phyloP scores from a whole-genome alignment of 92 coral and sea anemone genomes.

The Palythoa heliodiscus region DNA sequence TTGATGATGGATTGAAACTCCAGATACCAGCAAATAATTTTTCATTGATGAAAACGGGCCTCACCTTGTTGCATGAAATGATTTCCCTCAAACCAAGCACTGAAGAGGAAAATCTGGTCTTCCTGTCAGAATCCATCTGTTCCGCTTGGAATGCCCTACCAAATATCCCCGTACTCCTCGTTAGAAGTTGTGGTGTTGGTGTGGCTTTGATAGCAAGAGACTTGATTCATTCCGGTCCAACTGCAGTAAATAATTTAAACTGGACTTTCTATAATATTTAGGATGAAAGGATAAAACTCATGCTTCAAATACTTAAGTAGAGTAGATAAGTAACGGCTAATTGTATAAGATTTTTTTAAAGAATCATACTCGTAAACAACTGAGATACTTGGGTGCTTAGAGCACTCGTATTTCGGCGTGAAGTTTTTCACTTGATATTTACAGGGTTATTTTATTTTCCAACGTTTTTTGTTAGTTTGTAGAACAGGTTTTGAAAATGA shows the following conservation, averaged over 20 bases:
- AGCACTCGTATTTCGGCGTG: too few species aligned
- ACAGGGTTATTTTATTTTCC: slow-evolving; percentile 23
- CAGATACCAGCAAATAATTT: not conserved
- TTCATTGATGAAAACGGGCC: slow-evolving; percentile 1
- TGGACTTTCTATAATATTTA: not conserved
- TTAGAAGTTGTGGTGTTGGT: not conserved
- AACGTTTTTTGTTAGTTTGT: not conserved
- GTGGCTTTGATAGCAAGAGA: slow-evolving; percentile 11
- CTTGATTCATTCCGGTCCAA: slow-evolving; percentile 8
- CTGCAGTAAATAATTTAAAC: slow-evolving; percentile 13
- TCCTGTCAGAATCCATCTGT: not conserved
- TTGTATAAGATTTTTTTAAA: not conserved
- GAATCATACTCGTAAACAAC: not conserved
- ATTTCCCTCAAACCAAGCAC: not conserved
- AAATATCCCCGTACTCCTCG: slow-evolving; percentile 2
- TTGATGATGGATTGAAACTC: not conserved
- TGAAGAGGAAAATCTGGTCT: not conserved
- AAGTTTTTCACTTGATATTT: slow-evolving; percentile 13
- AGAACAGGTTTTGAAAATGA: not conserved
- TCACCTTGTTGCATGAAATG: slow-evolving; percentile 1
- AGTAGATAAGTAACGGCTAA: not conserved
- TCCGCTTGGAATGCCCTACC: slow-evolving; percentile 7
- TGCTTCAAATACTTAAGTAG: slow-evolving; percentile 3
- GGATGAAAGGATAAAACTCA: slow-evolving; percentile 2
- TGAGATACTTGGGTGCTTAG: too few species aligned